Conservation (phyloP, 2,888 invertebrate species). For the Phyllotreta cruciferae region DNA sequence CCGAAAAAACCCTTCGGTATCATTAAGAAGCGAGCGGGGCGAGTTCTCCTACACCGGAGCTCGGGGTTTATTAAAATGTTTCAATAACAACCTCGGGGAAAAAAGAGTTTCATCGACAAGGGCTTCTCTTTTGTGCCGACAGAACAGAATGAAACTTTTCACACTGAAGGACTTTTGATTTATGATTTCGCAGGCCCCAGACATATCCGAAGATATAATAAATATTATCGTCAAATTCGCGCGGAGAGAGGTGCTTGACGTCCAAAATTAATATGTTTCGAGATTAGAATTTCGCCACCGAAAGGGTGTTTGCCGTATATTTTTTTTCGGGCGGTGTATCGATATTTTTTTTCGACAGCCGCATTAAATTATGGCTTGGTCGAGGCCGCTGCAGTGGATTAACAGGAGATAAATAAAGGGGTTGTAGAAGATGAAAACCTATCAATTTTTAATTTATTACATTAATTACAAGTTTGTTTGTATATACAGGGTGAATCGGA, state of each 20-base stretch:
- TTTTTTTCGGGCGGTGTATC: not conserved
- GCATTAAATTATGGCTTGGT: no score
- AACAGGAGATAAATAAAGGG: no score
- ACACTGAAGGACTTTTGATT: conserved; percentile 44
- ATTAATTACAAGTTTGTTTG: no score
- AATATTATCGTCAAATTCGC: conserved; percentile 49
- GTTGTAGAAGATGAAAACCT: no score
- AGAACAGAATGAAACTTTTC: conserved; percentile 38
- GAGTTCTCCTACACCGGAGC: conserved; percentile 12
- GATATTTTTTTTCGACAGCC: not conserved
- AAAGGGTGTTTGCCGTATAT: not conserved
- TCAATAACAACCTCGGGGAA: conserved; percentile 26
- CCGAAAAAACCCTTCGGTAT: conserved; percentile 16
- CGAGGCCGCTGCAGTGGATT: no score
- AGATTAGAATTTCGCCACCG: conserved; percentile 3
- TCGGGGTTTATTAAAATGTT: conserved; percentile 29
- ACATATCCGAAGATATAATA: conserved; percentile 49
- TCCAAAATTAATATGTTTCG: conserved; percentile 19
- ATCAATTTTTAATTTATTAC: no score
- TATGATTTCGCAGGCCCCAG: conserved; percentile 45
- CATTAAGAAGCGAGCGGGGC: conserved; percentile 23
- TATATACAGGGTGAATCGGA: no score
- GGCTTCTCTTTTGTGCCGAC: conserved; percentile 21
- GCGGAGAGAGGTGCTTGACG: conserved; percentile 10
- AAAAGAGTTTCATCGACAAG: conserved; percentile 25